Percentiles rank a stretch among this genome's conserved stretches.
Evolutionary conservation across 2,113 vertebrate species (phyloP).

Genomic region (Glaucidium brasilianum): DNA sequence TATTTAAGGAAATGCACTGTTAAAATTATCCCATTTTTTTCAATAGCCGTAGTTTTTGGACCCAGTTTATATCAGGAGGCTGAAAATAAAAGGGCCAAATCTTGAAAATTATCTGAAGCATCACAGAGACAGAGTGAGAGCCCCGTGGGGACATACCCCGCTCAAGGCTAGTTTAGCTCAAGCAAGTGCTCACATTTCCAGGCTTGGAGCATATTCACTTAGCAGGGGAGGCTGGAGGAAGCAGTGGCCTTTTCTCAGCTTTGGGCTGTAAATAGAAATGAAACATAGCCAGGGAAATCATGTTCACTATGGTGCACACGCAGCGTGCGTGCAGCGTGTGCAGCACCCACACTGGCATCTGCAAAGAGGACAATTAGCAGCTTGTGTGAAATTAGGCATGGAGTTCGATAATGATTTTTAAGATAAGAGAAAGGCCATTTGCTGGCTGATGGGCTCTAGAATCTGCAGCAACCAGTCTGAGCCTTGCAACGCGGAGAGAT

Average conservation of each 20-base stretch:
- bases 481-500: neutral
- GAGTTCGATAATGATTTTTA: neutral
- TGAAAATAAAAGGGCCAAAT: neutral
- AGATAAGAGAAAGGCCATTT: neutral
- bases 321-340: neutral
- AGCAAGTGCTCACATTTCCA: neutral
- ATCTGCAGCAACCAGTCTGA: neutral
- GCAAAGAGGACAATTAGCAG: neutral
- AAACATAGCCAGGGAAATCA: neutral
- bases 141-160: neutral
- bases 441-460: neutral
- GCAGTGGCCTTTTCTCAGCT: neutral
- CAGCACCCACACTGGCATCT: neutral
- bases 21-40: neutral
- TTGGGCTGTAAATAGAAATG: neutral
- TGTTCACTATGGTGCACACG: rapidly evolving
- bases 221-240: neutral
- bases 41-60: neutral
- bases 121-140: neutral
- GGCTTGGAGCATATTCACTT: neutral
- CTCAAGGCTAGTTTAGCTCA: neutral
- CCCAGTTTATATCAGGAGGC: neutral
- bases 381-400: neutral
- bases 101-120: neutral
- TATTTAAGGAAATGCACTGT: neutral